Base-by-base conservation (phyloP, 2,888 invertebrate species). In the Cepaea hortensis region DNA sequence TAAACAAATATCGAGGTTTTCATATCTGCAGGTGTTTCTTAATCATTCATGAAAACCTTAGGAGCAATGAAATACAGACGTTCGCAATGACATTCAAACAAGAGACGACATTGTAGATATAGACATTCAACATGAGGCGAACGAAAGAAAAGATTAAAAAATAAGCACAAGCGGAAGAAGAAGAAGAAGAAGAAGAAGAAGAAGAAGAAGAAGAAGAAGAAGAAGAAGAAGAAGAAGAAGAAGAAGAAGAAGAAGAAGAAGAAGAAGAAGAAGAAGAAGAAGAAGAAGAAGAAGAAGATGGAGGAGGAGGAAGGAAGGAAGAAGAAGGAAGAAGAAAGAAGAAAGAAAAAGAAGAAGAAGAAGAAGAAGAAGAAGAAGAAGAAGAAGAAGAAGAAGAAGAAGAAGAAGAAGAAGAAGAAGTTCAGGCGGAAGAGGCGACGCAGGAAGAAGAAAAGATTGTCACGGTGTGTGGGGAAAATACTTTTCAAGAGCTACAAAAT, bases 141-240 rank as follows among this genome's bases (percentile, higher is more conserved):
- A 20, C 6, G n/a, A 20, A 70, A 70, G 20, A 20, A 70, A 20
- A 20, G n/a, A 20, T 6, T 20, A n/a, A 72, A 72, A 23, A 23
- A 72, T 3, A 23, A n/a, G 72, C 4, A 72, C 7, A 23, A 72
- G 72, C 20, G 23, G 23, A 70, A 35, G 72, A 23, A 20, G 55
- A 70, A 23, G 50, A 55, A 55, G 23, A 55, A 70, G 55, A 23
- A 23, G 23, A 70, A 20, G 72, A 48, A 72, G 46, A 70, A 72
- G 50, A 55, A 72, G 46, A 23, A 82, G 55, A 72, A 72, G 68
- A 72, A 20, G 48, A 73, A 50, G n/a, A 35, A 73, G 83, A 83
- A 61, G 61, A 55, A 83, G 55, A 83, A 61, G 50, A 73, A 73
- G 73, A 62, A 73, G 46, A n/a, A 73, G 23, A 62, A 46, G 23